Evolutionary conservation across 2,113 vertebrate species (phyloP).

Genomic region (Dipodomys merriami): DNA sequence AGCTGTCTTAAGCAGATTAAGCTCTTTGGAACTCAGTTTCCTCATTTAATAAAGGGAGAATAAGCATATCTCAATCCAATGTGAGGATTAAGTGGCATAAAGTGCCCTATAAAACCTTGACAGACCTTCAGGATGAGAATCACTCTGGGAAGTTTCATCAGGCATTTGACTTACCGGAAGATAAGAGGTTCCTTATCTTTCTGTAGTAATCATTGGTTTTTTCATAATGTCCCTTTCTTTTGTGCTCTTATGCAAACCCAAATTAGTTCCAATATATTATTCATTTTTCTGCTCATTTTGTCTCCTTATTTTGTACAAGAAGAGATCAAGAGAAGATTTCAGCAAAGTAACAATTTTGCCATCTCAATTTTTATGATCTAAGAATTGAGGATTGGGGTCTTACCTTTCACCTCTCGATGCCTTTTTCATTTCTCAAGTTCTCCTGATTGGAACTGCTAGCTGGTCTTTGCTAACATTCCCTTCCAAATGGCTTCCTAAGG

Average conservation of each 20-base stretch:
- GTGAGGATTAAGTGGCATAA: constrained; percentile 12
- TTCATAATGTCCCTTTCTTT: background rate
- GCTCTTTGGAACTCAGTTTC: constrained; percentile 26
- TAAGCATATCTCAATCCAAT: constrained; percentile 13
- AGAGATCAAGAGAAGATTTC: background rate
- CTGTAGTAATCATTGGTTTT: background rate
- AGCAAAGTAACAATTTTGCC: background rate
- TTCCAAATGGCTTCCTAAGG: background rate
- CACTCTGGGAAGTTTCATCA: background rate
- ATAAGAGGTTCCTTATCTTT: background rate
- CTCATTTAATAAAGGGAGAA: background rate
- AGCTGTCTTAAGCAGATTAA: constrained; percentile 25
- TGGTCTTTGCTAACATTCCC: background rate
- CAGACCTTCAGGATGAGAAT: constrained; percentile 13
- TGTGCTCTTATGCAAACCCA: background rate
- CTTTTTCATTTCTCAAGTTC: accelerated
- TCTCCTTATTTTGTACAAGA: background rate
- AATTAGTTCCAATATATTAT: background rate
- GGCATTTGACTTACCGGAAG: background rate
- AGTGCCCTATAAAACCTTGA: background rate
- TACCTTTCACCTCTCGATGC: accelerated
- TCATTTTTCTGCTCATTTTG: constrained; percentile 21
- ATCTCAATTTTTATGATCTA: background rate
- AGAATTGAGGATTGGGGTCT: background rate
- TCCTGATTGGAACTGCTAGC: accelerated